Evolutionary conservation across 2,113 vertebrate species (phyloP).

Genomic region (Nipponia nippon): DNA sequence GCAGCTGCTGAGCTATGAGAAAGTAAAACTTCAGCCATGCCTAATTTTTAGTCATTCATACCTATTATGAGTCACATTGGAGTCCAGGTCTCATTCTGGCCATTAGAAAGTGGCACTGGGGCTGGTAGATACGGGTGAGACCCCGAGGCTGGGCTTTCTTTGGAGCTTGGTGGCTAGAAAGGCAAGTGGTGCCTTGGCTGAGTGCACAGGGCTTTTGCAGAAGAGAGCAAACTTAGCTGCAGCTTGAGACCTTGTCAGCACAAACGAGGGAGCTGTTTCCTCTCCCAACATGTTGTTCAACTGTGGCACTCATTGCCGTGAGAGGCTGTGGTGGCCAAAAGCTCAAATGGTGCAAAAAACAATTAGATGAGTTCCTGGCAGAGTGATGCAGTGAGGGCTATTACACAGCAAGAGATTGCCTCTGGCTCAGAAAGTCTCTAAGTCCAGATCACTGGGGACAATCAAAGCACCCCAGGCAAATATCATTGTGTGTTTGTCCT

Average conservation of each 20-base stretch:
- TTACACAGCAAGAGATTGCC: neutral
- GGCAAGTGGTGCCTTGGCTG: neutral
- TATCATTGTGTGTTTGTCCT: neutral
- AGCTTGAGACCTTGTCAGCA: neutral
- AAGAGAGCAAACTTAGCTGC: neutral
- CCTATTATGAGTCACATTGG: neutral
- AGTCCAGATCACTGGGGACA: neutral
- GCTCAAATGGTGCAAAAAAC: neutral
- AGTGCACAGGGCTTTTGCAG: fast-evolving
- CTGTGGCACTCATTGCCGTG: neutral
- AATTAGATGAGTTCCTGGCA: neutral
- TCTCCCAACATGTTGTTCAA: neutral
- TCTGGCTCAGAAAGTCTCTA: neutral
- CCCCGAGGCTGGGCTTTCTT: neutral
- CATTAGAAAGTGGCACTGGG: neutral
- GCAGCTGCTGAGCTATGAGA: neutral
- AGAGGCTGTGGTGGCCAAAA: neutral
- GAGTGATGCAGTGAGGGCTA: neutral
- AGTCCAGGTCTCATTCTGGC: neutral
- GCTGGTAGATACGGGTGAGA: neutral
- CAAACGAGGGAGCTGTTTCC: neutral
- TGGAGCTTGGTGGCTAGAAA: neutral
- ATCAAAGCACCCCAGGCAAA: neutral
- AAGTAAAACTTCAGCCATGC: neutral
- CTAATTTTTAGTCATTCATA: neutral